These are phyloP conservation scores for Meriones unguiculatus DNA, from an alignment of 2,113 vertebrate species.

Conservation along the genomic window DNA sequence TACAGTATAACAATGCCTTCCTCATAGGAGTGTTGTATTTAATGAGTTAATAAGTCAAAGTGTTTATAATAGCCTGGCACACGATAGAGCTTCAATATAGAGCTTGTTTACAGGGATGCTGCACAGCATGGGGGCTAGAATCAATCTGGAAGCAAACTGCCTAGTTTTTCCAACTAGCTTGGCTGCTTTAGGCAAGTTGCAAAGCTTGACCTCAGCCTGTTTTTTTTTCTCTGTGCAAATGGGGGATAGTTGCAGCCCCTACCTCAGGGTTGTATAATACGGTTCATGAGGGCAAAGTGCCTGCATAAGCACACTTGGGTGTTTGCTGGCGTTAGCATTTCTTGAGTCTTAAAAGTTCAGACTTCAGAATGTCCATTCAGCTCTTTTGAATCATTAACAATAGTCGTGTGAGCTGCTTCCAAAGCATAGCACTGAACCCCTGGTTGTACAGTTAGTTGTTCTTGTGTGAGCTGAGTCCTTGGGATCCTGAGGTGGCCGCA, in stretches of 20 bases:
- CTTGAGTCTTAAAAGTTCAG: no score
- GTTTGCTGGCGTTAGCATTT: no score
- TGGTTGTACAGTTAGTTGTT: not conserved
- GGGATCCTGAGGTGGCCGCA: not conserved
- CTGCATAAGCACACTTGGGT: no score
- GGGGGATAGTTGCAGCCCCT: not conserved
- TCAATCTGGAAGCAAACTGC: not conserved
- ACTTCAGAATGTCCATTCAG: no score
- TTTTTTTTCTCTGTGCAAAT: constrained; percentile 11
- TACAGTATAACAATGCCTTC: not conserved
- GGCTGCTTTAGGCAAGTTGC: not conserved
- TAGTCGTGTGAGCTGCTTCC: not conserved
- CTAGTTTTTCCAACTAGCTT: not conserved
- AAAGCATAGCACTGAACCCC: not conserved
- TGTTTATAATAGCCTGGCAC: not conserved
- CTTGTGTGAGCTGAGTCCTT: not conserved
- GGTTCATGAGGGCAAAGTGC: no score
- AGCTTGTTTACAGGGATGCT: not conserved
- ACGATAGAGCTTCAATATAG: not conserved
- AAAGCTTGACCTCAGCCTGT: not conserved
- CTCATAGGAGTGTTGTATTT: not conserved
- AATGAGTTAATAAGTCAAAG: not conserved
- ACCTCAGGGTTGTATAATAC: not conserved
- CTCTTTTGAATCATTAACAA: not conserved
- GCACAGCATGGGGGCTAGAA: not conserved